Evolutionary conservation across 2,797 vertebrate genomes (phyloP), one percentile per base, ranked within the genome.

Genomic region (Phalloptychus januarius): DNA sequence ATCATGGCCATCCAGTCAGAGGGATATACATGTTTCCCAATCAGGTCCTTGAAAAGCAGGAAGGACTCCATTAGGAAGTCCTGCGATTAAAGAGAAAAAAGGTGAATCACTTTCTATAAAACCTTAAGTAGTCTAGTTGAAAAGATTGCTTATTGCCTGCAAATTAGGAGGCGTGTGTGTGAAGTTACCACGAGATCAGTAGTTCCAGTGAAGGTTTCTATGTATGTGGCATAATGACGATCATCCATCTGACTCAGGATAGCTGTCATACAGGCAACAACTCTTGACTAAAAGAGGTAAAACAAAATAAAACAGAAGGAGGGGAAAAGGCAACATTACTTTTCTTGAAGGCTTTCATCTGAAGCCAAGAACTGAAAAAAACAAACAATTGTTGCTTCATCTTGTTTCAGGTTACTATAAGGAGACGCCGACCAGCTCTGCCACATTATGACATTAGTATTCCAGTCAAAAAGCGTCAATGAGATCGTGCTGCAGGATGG

Each of bases 51-150:
- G 91, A 99, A 99, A 93, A 99, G 96, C 50, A 99, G 94, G 93
- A 99, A 99, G 0, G 98, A 97, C 92, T 99, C 98, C 98, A 99
- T 99, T 90, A 99, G 79, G 93, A 99, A 98, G 92, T 99, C 97
- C 98, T 99, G 86, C 5, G 94, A 92, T 0, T 42, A 82, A 50
- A 79, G 25, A 61, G 11, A 40, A 56, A 45, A 73, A n/a, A 18
- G n/a, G 23, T 40, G 25, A 58, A 69, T 44, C 16, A 50, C 2
- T 25, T 61, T 31, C 11, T 7, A 20, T 38, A 33, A 7, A 50
- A 28, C 12, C 8, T 38, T 7, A 31, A 52, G n/a, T 33, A 65
- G 44, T 42, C 25, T 72, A 79, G 36, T 40, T 38, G 18, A 33
- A 65, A 65, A 33, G 31, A 13, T 18, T 18, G 28, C 13, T 61